A percentile compares a stretch with the other conserved stretches of the same genome.
These are phyloP conservation scores for Phorcus lineatus DNA, from an alignment of 2,888 invertebrate species.

Conservation along the genomic window DNA sequence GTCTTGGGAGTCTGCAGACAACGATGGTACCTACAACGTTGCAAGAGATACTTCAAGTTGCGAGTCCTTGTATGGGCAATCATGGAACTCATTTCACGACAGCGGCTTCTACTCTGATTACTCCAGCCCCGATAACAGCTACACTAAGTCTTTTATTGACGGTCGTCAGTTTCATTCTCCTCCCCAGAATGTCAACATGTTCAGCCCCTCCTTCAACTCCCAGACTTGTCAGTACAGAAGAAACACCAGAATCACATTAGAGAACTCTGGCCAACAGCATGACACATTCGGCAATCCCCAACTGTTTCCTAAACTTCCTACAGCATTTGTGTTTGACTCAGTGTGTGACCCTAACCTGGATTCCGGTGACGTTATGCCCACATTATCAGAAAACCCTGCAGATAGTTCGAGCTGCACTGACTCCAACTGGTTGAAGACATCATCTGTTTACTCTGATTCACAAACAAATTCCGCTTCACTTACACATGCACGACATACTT, in stretches of 20 bases:
- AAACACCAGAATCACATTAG: neutral
- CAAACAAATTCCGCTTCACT: too few species aligned
- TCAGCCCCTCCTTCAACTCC: neutral
- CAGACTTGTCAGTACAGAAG: neutral
- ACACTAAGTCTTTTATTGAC: neutral
- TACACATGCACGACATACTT: too few species aligned
- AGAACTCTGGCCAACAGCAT: neutral
- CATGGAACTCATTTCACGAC: neutral
- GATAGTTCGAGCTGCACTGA: neutral
- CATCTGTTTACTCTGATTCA: too few species aligned
- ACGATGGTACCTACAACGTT: neutral
- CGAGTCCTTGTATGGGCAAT: neutral
- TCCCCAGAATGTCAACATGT: slow-evolving; percentile 1
- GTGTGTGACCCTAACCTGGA: neutral
- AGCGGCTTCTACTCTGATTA: neutral
- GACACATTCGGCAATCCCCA: neutral
- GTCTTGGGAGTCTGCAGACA: neutral
- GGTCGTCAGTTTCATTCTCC: neutral
- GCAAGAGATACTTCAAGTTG: neutral
- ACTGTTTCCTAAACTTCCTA: neutral
- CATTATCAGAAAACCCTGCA: neutral
- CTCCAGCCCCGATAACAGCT: slow-evolving; percentile 7
- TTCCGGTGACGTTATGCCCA: neutral
- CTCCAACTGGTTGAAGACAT: too few species aligned
- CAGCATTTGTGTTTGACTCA: neutral